A percentile compares a stretch with the other conserved stretches of the same genome.
Conservation (phyloP, 2,113 vertebrate genomes). For the Megaleporinus macrocephalus region DNA sequence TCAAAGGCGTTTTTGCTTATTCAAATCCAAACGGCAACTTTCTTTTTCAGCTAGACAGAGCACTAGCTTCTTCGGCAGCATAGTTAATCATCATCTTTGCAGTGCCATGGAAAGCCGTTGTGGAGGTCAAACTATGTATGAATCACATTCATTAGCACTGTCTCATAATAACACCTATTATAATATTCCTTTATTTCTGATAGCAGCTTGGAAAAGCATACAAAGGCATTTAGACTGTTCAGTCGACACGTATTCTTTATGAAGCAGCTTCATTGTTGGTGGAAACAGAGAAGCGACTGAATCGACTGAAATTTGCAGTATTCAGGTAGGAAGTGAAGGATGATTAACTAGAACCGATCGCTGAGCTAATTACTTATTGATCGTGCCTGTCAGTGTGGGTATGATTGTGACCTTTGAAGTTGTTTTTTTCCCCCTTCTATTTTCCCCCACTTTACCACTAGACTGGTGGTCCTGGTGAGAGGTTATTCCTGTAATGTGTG, state of each 20-base stretch:
- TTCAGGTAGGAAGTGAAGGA: constrained; percentile 34
- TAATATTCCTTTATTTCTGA: constrained; percentile 5
- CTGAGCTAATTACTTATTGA: constrained; percentile 51
- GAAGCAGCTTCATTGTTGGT: neutral
- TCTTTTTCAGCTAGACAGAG: no score
- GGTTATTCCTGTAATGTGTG: constrained; percentile 26
- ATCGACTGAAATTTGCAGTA: neutral
- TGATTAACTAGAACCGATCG: constrained; percentile 24
- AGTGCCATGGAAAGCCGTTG: neutral
- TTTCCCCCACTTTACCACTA: neutral
- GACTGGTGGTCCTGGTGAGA: neutral
- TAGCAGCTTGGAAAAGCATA: neutral
- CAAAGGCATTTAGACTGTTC: neutral
- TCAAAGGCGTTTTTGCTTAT: no score
- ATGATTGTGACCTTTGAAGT: constrained; percentile 44
- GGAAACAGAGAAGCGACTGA: neutral
- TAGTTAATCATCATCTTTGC: neutral
- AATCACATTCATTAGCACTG: neutral
- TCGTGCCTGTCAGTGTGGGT: constrained; percentile 38
- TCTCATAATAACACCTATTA: neutral
- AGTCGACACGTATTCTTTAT: neutral
- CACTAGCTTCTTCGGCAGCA: no score
- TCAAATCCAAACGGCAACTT: no score
- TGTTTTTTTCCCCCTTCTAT: neutral
- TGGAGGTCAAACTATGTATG: neutral